These are phyloP conservation scores for Larimichthys polyactis DNA, from an alignment of 2,113 vertebrate species.

Conservation along the genomic window DNA sequence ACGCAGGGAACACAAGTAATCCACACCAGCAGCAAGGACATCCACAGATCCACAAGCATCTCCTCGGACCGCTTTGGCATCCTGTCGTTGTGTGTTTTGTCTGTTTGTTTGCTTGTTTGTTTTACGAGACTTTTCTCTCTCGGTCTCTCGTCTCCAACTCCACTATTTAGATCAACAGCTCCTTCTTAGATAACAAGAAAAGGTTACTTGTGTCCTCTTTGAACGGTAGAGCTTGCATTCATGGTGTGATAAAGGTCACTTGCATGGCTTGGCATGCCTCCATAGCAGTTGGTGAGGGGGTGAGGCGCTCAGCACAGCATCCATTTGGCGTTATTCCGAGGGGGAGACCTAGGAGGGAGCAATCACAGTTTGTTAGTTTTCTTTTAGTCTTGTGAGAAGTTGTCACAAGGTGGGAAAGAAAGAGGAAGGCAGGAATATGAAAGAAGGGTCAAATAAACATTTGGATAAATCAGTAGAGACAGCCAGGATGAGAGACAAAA, in stretches of 20 bases:
- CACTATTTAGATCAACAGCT: constrained; percentile 84
- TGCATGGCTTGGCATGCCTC: constrained; percentile 87
- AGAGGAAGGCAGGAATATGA: constrained; percentile 2
- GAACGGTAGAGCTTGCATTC: constrained; percentile 88
- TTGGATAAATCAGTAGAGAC: constrained; percentile 44
- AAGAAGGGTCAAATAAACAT: constrained; percentile 39
- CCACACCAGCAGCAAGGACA: constrained; percentile 95
- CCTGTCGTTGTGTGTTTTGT: constrained; percentile 73
- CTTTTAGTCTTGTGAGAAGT: constrained; percentile 41
- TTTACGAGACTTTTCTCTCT: constrained; percentile 46
- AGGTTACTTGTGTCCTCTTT: constrained; percentile 91
- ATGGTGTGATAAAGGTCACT: constrained; percentile 90
- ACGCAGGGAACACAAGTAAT: constrained; percentile 91
- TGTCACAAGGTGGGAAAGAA: constrained; percentile 37
- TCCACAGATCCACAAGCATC: constrained; percentile 93
- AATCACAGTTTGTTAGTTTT: constrained; percentile 63
- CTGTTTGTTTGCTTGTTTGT: constrained; percentile 54
- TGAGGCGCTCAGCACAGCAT: constrained; percentile 80
- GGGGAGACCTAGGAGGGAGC: constrained; percentile 82
- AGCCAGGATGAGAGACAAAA: background rate
- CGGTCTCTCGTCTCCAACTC: constrained; percentile 32
- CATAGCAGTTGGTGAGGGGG: constrained; percentile 82
- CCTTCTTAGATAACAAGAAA: constrained; percentile 86
- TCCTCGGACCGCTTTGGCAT: constrained; percentile 92
- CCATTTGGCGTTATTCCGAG: constrained; percentile 85